phyloP scores from a whole-genome alignment of 2,797 vertebrate species.

The Leucoraja ocellata region DNA sequence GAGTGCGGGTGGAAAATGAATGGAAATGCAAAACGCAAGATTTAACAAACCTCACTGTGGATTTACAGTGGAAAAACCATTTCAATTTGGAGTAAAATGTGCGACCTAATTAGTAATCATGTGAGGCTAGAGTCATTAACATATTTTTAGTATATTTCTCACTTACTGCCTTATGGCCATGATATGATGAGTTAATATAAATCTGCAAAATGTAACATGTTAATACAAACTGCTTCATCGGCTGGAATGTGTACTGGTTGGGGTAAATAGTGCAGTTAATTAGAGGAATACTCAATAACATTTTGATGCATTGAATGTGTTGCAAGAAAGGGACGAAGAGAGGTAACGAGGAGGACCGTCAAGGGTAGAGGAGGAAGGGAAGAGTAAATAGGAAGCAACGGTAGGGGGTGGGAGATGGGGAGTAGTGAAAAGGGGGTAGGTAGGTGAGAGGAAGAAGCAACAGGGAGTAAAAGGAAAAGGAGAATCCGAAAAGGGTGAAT shows the following conservation, averaged over 20 bases:
- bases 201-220: background rate
- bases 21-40: background rate
- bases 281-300: background rate
- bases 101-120: background rate
- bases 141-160: background rate
- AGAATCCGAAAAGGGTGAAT: background rate
- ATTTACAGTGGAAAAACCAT: constrained; percentile 4
- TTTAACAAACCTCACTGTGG: background rate
- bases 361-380: background rate
- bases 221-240: background rate
- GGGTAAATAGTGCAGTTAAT: background rate
- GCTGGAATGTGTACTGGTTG: background rate
- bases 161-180: background rate
- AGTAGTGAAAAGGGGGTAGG: background rate
- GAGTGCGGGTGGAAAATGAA: background rate
- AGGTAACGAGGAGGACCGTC: too few species aligned
- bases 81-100: background rate
- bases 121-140: background rate
- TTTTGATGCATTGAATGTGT: background rate
- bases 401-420: background rate
- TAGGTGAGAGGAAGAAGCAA: background rate
- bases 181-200: background rate
- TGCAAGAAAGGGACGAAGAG: too few species aligned
- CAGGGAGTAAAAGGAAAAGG: too few species aligned
- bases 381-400: background rate